Percentiles rank a stretch among this genome's conserved stretches.
Evolutionary conservation across 1,140 invertebrate genomes (phyloP).

Genomic region (Leucophenga varia): DNA sequence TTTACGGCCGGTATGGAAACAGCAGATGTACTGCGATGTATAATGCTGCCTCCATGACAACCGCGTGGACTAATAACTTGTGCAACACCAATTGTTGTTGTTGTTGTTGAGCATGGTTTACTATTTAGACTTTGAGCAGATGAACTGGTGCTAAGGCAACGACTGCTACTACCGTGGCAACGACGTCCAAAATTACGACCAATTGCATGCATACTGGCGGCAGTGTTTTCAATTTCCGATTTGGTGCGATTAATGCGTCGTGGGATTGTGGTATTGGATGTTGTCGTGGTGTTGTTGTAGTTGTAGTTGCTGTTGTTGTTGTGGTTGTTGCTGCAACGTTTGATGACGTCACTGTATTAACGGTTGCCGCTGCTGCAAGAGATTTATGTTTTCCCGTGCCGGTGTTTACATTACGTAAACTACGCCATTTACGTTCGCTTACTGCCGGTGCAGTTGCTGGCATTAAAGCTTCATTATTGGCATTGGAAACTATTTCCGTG

Average conservation of each 20-base stretch:
- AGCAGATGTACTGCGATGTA: no score
- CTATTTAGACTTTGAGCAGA: conserved; percentile 38
- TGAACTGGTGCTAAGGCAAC: conserved; percentile 30
- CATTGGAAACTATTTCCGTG: background rate
- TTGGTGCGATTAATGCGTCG: conserved; percentile 35
- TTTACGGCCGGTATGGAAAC: no score
- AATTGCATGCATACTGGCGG: conserved; percentile 34
- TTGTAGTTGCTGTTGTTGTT: background rate
- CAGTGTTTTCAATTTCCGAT: conserved; percentile 36
- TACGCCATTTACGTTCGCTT: conserved; percentile 38
- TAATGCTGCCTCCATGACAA: no score
- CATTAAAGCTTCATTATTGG: no score
- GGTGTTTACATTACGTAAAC: conserved; percentile 32
- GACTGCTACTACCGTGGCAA: conserved; percentile 26
- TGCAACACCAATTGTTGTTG: conserved; percentile 13
- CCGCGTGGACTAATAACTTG: conserved; percentile 29
- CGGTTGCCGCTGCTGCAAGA: no score
- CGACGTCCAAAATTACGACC: conserved; percentile 35
- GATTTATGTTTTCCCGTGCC: no score
- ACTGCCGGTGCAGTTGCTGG: conserved; percentile 23
- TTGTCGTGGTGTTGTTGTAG: background rate
- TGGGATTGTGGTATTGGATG: background rate
- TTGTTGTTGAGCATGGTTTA: conserved; percentile 23
- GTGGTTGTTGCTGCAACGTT: no score
- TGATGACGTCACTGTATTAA: no score